Evolutionary conservation across 2,113 vertebrate species (phyloP), one percentile per base, ranked within the genome.

Genomic region (Pseudorectes ferrugineus): DNA sequence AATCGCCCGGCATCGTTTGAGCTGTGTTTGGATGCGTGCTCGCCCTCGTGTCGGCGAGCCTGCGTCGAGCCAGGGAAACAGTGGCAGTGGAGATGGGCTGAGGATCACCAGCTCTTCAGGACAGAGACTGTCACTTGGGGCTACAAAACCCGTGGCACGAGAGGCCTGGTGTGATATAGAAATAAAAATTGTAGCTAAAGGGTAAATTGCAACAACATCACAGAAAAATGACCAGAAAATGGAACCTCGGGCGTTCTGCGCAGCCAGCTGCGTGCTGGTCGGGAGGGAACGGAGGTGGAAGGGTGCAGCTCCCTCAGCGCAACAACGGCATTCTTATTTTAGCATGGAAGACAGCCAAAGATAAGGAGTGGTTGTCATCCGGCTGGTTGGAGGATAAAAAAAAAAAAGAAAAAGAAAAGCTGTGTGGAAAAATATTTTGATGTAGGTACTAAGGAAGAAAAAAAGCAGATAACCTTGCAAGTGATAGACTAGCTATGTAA

Each of bases 321-420:
- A 92, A 85, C 88, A 92, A 87, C 81, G 0, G 83, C 84, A 38
- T 93, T 93, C 93, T 96, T 96, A 91, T 94, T 96, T 93, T 97
- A 95, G 93, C 83, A 45, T 95, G 95, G 95, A 96, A 88, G 78
- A 92, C 74, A 67, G 95, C 94, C 95, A 97, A 12, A 97, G 93
- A 96, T 96, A 96, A 93, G 93, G 92, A 95, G 92, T n/a, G 85
- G 77, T 82, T 95, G 90, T 93, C 72, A 89, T 94, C 94, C 73
- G 46, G 70, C 59, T 93, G 89, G 84, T 71, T 81, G 78, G 74
- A 91, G 67, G 65, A 71, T 88, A 51, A 43, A 38, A 38, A 28
- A 61, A n/a, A 22, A 31, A 40, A 33, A 13, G 3, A 31, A 40
- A 35, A 55, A 45, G 6, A 51, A 83, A 65, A 85, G 35, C 88